Evolutionary conservation across 2,113 vertebrate species (phyloP), one percentile per base, ranked within the genome.

Genomic region (Ifrita kowaldi): DNA sequence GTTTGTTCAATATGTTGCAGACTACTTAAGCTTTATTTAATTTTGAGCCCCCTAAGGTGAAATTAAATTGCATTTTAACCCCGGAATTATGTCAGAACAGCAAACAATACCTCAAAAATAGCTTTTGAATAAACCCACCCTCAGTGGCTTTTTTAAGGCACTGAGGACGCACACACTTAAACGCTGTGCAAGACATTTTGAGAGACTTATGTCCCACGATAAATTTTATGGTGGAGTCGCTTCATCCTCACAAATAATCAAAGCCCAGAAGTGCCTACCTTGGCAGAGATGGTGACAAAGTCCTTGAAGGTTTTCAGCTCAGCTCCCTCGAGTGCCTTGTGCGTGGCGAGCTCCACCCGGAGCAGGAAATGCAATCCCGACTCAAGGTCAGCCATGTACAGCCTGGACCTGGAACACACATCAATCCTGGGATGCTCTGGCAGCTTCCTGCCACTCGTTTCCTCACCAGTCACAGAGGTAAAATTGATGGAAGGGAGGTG

Each of bases 321-420:
- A 12, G 98, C 98, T 77, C 99, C 99, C n/a, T 99, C 98, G 62
- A 99, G 97, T 1, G 96, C 97, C 89, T 71, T 97, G 94, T 98
- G 99, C 6, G 98, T 96, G 5, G 99, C 99, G 35, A 99, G 98
- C 94, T 99, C 99, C 9, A 99, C 98, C 15, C 99, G 95, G 84
- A 99, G 98, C 82, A 99, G 97, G 94, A 99, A 99, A 97, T 99
- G 99, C 67, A 99, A 98, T 9, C 98, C 99, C 0, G 99, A 99
- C 92, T 99, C 99, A 97, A 99, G 98, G 93, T 99, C 99, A 2
- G 98, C 98, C 27, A 97, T 97, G 97, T 99, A 99, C 59, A 99
- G 98, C 93, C 95, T 98, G 4, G 98, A 98, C 94, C 99, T 99
- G 89, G 4, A 97, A 70, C 41, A 78, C 12, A 93, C 50, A 59